These are phyloP conservation scores for Choloepus hoffmanni DNA, from an alignment of 2,113 vertebrate genomes.

Conservation along the genomic window DNA sequence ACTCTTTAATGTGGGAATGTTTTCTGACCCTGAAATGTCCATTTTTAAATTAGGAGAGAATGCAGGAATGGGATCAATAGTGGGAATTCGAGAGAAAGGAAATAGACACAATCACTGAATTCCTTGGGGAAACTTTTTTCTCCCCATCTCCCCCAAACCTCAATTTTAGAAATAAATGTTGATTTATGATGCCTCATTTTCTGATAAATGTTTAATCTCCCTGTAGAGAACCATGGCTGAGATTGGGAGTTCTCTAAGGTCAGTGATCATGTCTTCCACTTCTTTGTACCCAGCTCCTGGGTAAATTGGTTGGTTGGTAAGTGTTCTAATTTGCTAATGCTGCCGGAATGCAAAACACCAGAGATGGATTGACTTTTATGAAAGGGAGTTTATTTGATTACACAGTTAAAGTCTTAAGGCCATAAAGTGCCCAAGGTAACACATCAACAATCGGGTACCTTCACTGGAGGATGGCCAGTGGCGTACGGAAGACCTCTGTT, in stretches of 20 bases:
- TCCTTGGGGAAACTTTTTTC: background rate
- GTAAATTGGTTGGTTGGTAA: background rate
- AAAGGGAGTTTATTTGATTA: no score
- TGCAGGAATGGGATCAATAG: background rate
- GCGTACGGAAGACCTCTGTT: no score
- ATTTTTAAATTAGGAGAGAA: slow-evolving; percentile 37
- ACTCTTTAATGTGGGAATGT: slow-evolving; percentile 55
- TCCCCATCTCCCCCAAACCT: background rate
- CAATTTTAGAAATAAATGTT: slow-evolving; percentile 43
- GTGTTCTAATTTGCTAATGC: no score
- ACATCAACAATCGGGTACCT: no score
- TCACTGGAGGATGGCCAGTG: no score
- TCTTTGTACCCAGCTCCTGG: slow-evolving; percentile 4
- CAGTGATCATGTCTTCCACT: background rate
- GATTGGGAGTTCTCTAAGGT: background rate
- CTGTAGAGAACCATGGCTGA: background rate
- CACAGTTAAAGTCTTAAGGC: no score
- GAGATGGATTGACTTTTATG: no score
- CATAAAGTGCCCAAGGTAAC: no score
- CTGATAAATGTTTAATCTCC: background rate
- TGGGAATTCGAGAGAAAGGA: slow-evolving; percentile 8
- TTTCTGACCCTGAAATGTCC: background rate
- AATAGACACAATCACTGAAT: background rate
- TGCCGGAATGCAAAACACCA: no score
- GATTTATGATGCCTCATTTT: background rate